Evolutionary conservation across 2,888 invertebrate species (phyloP), one percentile per base, ranked within the genome.

Genomic region (Watsonalla binaria): DNA sequence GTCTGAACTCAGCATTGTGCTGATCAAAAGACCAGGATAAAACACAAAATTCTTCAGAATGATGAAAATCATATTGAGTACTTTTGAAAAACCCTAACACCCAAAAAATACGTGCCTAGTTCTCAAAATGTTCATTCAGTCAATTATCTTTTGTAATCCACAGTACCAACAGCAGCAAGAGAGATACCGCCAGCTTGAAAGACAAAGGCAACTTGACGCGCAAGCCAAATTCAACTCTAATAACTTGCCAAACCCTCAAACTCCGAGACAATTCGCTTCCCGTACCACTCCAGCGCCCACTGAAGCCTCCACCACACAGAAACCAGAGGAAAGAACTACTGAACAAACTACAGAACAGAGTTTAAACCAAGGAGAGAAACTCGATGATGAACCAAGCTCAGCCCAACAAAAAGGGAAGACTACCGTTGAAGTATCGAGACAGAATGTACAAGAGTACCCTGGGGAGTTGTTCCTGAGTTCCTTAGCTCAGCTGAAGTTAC

Each of bases 141-240:
- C n/a, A 13, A 37, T 47, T 57, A 51, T 7, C 64, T 65, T n/a
- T 6, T 13, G 54, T 53, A 24, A 42, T 47, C 59, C 63, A 42
- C 68, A 90, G 90, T 89, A 79, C 53, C 82, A 86, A 63, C 71
- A 73, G 51, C 90, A 90, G 55, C 82, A 87, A 60, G 78, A 85
- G 55, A 78, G 75, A 45, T 83, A 86, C 52, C 76, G 77, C 0
- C 79, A 88, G 59, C 80, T 84, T 45, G 79, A 78, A 42, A 81
- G 87, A 45, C 90, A 89, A 50, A 78, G 76, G 45, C 81, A 87
- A 47, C 67, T 79, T 0, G 83, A 86, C 39, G 62, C 68, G 5
- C 70, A 68, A 39, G 55, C 66, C 13, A 69, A 61, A 51, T 61
- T 56, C 49, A 75, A 70, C 6, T 65, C 66, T 2, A 80, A 73